Base-by-base conservation (phyloP, 1,140 invertebrate genomes). In the Mesaphorura yosii region DNA sequence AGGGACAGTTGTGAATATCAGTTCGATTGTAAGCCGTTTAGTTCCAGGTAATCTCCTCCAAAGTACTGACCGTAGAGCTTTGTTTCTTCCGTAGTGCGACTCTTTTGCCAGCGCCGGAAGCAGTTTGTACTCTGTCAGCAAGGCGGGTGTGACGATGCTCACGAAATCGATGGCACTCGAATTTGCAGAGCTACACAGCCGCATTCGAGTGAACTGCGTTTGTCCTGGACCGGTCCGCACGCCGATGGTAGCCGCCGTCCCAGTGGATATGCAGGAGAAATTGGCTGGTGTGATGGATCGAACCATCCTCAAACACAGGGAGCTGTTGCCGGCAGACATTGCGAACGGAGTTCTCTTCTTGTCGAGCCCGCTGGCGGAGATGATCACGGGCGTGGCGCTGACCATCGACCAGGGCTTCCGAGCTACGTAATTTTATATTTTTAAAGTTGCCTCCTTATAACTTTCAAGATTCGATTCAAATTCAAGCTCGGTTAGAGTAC, bases 141-240 rank as follows among this genome's bases (percentile, higher is more conserved):
- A 71, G 53, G 69, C 69, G 1, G 70, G 67, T 5, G 22, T 73
- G 15, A 66, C 70, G 53, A 65, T 65, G 25, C 63, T 73, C 41
- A 72, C 70, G 1, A 65, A 71, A 54, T 66, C 66, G 28, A 55
- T 73, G 26, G 67, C 71, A 1, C 40, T 67, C 14, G 69, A 70
- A 52, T 59, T 73, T 48, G 70, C 67, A 7, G 57, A 67, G 4
- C 52, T 69, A 26, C 64, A 67, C n/a, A n/a, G n/a, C n/a, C n/a
- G n/a, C n/a, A 66, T 70, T 41, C 60, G 69, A 6, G 70, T 70
- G n/a, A 70, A 70, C 58, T 49, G 61, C 14, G 69, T 70, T 10
- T 65, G 60, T 64, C 54, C 58, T 29, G 15, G 41, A 12, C n/a
- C 29, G 5, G 25, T 53, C 17, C 12, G 23, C 2, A 52, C 50